phyloP scores from a whole-genome alignment of 2,888 invertebrate species.

The Toxonevra muliebris region DNA sequence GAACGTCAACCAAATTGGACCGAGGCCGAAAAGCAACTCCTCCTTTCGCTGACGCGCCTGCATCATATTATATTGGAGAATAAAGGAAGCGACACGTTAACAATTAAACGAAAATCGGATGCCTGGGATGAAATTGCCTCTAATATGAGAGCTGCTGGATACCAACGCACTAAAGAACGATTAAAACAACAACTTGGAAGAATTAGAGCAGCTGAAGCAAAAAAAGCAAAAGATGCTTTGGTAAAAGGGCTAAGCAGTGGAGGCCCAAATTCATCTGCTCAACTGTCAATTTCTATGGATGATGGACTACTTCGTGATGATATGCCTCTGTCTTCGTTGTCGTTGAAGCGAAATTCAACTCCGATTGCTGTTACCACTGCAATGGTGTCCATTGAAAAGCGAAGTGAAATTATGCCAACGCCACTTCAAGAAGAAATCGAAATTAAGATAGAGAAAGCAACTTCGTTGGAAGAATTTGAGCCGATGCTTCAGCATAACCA shows the following conservation, averaged over 20 bases:
- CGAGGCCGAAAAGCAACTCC: conserved; percentile 39
- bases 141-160: conserved; percentile 41
- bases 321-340: background rate
- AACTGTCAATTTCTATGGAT: background rate
- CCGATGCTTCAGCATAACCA: background rate
- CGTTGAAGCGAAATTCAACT: background rate
- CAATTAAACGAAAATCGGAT: conserved; percentile 40
- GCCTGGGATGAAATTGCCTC: conserved; percentile 41
- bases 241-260: conserved; percentile 20
- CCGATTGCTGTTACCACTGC: background rate
- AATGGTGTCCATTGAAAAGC: background rate
- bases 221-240: conserved; percentile 36
- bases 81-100: conserved; percentile 40
- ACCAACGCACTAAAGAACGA: conserved; percentile 40
- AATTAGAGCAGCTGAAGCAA: conserved; percentile 38
- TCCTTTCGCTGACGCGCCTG: conserved; percentile 36
- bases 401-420: conserved; percentile 1
- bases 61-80: conserved; percentile 39
- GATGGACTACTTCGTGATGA: background rate
- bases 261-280: background rate
- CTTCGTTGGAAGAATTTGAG: conserved; percentile 24
- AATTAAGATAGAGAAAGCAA: conserved; percentile 35
- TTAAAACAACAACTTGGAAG: conserved; percentile 42
- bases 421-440: conserved; percentile 23
- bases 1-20: conserved; percentile 45